These are phyloP conservation scores for Malurus cyaneus DNA, from an alignment of 2,113 vertebrate genomes.

Conservation along the genomic window DNA sequence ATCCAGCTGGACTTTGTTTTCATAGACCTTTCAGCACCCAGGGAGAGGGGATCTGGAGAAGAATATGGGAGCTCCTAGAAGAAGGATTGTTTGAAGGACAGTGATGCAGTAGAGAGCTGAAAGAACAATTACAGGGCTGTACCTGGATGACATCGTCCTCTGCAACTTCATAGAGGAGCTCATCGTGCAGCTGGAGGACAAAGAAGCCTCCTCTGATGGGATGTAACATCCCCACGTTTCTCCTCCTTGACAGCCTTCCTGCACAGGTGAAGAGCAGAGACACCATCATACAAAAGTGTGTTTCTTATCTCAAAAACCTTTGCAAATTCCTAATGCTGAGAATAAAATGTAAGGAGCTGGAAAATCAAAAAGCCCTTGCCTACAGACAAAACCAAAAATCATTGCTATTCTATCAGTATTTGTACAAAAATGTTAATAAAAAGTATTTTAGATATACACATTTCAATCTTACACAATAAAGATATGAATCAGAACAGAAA, in stretches of 20 bases:
- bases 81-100: background rate
- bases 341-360: background rate
- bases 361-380: background rate
- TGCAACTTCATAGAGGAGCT: constrained; percentile 93
- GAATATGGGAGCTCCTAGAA: background rate
- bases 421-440: constrained; percentile 16
- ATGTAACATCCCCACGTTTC: constrained; percentile 23
- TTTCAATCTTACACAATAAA: constrained; percentile 9
- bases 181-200: constrained; percentile 93
- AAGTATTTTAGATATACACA: constrained; percentile 5
- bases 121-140: background rate
- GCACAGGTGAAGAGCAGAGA: background rate
- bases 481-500: constrained; percentile 31
- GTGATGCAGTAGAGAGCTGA: background rate
- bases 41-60: background rate
- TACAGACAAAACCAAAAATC: background rate
- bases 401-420: background rate
- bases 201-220: constrained; percentile 84
- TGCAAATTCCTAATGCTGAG: background rate
- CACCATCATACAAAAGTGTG: background rate
- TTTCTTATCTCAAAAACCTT: background rate
- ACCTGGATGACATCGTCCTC: constrained; percentile 92
- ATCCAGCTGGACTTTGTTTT: background rate
- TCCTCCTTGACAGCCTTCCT: constrained; percentile 56
- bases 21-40: background rate